Base-by-base conservation (phyloP, 1,140 invertebrate genomes). In the Brachionus rubens region DNA sequence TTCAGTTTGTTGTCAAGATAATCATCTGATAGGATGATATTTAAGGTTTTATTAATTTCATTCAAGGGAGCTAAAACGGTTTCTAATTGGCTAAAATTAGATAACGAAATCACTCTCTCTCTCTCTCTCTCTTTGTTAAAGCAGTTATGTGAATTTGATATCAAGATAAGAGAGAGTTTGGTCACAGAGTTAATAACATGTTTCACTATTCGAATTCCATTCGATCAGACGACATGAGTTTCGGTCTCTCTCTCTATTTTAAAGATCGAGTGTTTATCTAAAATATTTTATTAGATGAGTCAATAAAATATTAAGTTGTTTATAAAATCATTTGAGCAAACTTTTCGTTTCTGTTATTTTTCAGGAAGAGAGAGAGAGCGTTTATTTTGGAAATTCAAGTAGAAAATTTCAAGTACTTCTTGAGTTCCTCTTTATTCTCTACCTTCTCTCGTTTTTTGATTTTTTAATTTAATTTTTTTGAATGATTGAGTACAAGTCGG, bases 241-340 rank as follows among this genome's bases (percentile, higher is more conserved):
- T 36, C 33, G 54, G 26, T 59, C 12, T 33, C 33, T 59, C 28
- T 26, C n/a, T 33, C 30, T 0, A 30, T 0, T 52, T 52, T 26
- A 24, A n/a, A 2, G 33, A 54, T 33, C 6, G 28, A 21, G 14
- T 59, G 28, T 59, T 59, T 59, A 59, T 59, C 54, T 59, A 16
- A 40, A 59, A 59, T 59, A 59, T 59, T 59, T 59, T 33, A 36
- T 36, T 5, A 33, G 26, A 33, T 33, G 14, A 59, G 54, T 59
- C 54, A 59, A 59, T 59, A 59, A 33, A 59, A 59, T 59, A 33
- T 59, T 28, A 59, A 59, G 54, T 59, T 59, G 54, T 59, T 59
- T 59, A n/a, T 48, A 59, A 59, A 59, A 59, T 59, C 54, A 59
- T 59, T 59, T 59, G 54, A 59, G 54, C 54, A 59, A 59, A 59